Base-by-base conservation (phyloP, 2,888 invertebrate species). In the Ennomos quercinarius region DNA sequence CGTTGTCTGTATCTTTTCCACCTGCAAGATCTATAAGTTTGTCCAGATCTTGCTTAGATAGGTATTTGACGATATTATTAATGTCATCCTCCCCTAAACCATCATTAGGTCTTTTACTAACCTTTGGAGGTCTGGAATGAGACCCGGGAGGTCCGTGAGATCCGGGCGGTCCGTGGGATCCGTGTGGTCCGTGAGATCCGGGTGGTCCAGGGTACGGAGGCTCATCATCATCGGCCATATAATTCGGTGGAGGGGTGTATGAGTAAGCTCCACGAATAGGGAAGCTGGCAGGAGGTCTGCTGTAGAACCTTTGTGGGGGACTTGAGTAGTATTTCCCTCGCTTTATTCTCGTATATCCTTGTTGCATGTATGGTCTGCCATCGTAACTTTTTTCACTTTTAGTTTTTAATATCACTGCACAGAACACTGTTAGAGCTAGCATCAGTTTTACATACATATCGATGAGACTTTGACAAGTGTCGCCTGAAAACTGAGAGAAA, bases 1-100 rank as follows among this genome's bases (percentile, higher is more conserved):
- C 61, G 27, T 53, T 59, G 38, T 72, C 58, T 65, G 63, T 76
- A 10, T 77, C 74, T 47, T 75, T 79, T 9, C 74, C 80, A 9
- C 74, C 76, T 8, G 90, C 84, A 1, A 81, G 76, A 56, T 89
- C 83, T 8, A 91, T 66, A 27, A 92, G 81, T 65, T 84, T 89
- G 67, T 89, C 83, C 57, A 91, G 63, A 66, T 92, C 91, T 65
- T 88, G 81, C 72, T 89, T 86, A 3, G 89, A 85, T 42, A 92
- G 73, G 68, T 88, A 77, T 76, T 87, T 87, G 13, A 89, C 73
- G 38, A 92, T 65, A 49, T 89, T 91, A 60, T 76, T 81, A 37
- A 91, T 75, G 47, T 91, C 89, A 51, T 87, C 85, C 10, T 88
- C 87, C 17, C 77, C 81, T 64, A 91, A 78, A 39, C 83, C 84